Conservation (phyloP, 2,888 invertebrate genomes). For the Griposia aprilina region DNA sequence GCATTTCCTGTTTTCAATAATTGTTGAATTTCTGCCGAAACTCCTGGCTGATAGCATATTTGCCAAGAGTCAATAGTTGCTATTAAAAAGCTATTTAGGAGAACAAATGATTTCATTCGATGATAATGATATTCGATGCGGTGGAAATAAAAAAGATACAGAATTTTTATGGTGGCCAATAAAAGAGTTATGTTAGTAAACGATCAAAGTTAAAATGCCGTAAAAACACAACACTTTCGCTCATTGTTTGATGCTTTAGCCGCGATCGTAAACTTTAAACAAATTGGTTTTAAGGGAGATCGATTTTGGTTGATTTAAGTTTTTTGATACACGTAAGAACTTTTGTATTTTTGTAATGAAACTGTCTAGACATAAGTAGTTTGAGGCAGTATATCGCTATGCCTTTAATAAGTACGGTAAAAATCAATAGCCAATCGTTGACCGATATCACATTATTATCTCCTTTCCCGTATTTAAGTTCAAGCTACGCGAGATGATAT, state of each 20-base stretch:
- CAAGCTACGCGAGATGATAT: background rate
- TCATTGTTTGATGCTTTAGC: constrained; percentile 85
- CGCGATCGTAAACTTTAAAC: constrained; percentile 84
- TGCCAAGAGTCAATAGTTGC: constrained; percentile 28
- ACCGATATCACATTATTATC: background rate
- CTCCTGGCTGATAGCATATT: constrained; percentile 28
- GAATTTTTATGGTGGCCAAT: constrained; percentile 69
- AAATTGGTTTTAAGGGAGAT: constrained; percentile 86
- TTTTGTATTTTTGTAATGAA: constrained; percentile 18
- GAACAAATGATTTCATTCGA: constrained; percentile 58
- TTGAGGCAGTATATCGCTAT: constrained; percentile 2
- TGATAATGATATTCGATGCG: constrained; percentile 59
- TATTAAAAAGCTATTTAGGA: constrained; percentile 52
- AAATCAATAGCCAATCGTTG: background rate
- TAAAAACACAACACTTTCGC: constrained; percentile 84
- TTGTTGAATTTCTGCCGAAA: background rate
- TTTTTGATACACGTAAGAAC: constrained; percentile 24
- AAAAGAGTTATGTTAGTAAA: constrained; percentile 83
- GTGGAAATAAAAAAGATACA: constrained; percentile 60
- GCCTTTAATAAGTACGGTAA: background rate
- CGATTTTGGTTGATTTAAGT: constrained; percentile 45
- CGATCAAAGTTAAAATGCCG: constrained; percentile 84
- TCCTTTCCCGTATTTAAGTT: background rate
- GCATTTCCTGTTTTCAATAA: constrained; percentile 27
- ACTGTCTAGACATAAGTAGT: constrained; percentile 38